These are phyloP conservation scores for Tetranychus truncatus DNA, from an alignment of 2,888 invertebrate species.

Conservation along the genomic window DNA sequence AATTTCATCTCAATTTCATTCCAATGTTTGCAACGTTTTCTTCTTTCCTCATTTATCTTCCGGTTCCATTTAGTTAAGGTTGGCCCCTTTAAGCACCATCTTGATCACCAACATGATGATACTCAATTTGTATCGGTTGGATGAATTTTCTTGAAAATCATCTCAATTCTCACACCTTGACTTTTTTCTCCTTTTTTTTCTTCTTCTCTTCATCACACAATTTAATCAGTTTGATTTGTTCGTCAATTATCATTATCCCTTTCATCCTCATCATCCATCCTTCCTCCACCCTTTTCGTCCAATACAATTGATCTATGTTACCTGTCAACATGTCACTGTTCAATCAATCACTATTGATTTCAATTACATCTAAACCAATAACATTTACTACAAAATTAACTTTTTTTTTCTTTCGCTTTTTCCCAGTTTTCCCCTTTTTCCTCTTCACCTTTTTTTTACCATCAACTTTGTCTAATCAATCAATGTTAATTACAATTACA, in stretches of 20 bases:
- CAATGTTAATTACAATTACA: neutral
- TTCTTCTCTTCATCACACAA: neutral
- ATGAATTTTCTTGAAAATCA: neutral
- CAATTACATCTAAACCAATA: neutral
- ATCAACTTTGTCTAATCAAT: neutral
- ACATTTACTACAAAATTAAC: neutral
- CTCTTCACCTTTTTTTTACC: neutral
- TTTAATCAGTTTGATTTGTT: conserved; percentile 1
- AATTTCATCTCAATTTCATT: neutral
- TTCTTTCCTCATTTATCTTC: neutral
- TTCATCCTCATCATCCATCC: neutral
- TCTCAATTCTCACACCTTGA: neutral
- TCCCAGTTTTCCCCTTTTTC: too few species aligned
- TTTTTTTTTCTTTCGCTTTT: neutral
- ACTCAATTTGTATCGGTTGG: neutral
- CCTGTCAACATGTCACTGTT: neutral
- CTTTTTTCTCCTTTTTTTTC: neutral
- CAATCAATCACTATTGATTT: conserved; percentile 1
- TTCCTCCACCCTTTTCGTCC: conserved; percentile 4
- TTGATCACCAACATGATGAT: neutral
- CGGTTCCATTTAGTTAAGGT: neutral
- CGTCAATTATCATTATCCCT: neutral
- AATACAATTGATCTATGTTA: neutral
- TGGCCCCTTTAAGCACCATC: neutral
- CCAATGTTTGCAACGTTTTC: neutral